Base-by-base conservation (phyloP, 1,140 invertebrate species). In the Pogonomyrmex californicus region DNA sequence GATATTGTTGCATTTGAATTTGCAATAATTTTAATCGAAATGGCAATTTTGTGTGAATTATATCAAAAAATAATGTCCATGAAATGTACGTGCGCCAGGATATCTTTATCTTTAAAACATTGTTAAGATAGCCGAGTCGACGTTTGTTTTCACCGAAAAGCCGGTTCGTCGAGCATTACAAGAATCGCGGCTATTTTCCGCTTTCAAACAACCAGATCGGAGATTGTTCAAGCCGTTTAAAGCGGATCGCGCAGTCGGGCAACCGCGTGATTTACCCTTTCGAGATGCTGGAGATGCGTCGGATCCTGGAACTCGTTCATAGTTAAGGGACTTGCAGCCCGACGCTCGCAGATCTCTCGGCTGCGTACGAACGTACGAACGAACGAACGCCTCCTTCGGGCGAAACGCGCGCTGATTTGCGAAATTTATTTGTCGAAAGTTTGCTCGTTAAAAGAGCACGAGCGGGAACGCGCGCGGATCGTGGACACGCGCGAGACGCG, bases 341-440 rank as follows among this genome's bases (percentile, higher is more conserved):
- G 54, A 56, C 7, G 38, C 36, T 60, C 73, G 54, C n/a, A n/a
- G 76, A 66, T 79, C n/a, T 51, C 60, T 51, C 33, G 33, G 62
- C 33, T 66, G 51, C 66, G 54, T 44, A 58, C 41, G 47, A 60
- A 66, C 41, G 56, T 47, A 63, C 47, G 47, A 60, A 49, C 47
- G 23, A 75, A 73, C 47, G 47, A 14, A 23, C 38, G 49, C 17
- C 51, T 85, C 36, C 82, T 88, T 71, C 79, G 51, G 78, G 68
- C 85, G 83, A 51, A 76, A 54, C 82, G 70, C 68, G 60, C 70
- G 87, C 51, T 88, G 88, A 91, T 91, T 88, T 71, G 85, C 76
- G 77, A 88, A 90, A 91, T 90, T 91, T 91, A 91, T 91, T 91
- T 88, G 90, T 77, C 62, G 76, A 88, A 91, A 91, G 89, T 91